Evolutionary conservation across 2,888 invertebrate species (phyloP), one percentile per base, ranked within the genome.

Genomic region (Chrysolina haemoptera): DNA sequence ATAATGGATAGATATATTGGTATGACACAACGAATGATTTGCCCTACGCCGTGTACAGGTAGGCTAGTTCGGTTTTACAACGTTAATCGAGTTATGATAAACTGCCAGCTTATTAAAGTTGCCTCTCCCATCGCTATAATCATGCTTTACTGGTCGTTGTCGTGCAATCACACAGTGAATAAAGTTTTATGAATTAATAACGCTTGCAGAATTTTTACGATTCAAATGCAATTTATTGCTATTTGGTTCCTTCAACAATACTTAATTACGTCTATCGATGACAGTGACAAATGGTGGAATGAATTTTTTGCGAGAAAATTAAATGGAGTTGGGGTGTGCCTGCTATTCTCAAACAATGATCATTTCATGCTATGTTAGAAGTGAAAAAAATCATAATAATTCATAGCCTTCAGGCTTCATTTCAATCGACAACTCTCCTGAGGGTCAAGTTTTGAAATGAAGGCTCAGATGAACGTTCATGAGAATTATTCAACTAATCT

Each of bases 11-110:
- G 59, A 59, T 82, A 82, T 80, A 82, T 78, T 77, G 77, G 78
- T 77, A 72, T 71, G 73, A 74, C 59, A 53, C 55, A 68, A 62
- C 68, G 63, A 68, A 68, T 71, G 64, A 74, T 71, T 71, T 71
- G 74, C 62, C 64, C 79, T 67, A 50, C 40, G 62, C 67, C 55
- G 59, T 81, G 79, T 73, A 65, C 80, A 77, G 80, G 79, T 76
- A 78, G 75, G 77, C 79, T 72, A 72, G 74, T 74, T 75, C 75
- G 83, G 82, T 84, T 85, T 85, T 85, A 84, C 84, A 83, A 82
- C 82, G 78, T 82, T 85, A 86, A 85, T 86, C 84, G 84, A 84
- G 81, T 81, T 77, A 83, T 86, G 85, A 86, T 86, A 83, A 84
- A 86, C 85, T 85, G 83, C 83, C 79, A 83, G 85, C 83, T 85